A percentile compares a stretch with the other conserved stretches of the same genome.
Conservation (phyloP, 2,888 invertebrate species). For the Neoascia interrupta region DNA sequence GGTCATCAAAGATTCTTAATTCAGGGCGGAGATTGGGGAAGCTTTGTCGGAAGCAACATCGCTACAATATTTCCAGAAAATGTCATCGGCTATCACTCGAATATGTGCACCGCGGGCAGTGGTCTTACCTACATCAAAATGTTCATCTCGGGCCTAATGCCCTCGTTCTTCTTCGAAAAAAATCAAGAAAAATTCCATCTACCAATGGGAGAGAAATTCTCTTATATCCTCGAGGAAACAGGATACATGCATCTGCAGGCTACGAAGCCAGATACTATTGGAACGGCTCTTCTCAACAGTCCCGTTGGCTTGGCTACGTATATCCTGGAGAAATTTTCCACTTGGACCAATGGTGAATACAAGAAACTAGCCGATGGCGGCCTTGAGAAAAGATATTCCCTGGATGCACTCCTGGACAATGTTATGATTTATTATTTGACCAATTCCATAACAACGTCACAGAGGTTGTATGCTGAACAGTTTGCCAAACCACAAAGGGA, state of each 20-base stretch:
- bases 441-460: conserved; percentile 85
- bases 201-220: conserved; percentile 76
- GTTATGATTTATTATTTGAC: conserved; percentile 90
- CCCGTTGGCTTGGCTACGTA: conserved; percentile 94
- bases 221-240: conserved; percentile 78
- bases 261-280: conserved; percentile 93
- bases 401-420: conserved; percentile 84
- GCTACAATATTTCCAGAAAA: conserved; percentile 84
- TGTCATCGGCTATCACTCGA: conserved; percentile 83
- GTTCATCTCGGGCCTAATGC: conserved; percentile 81
- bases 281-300: conserved; percentile 78
- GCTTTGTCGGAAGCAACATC: conserved; percentile 83
- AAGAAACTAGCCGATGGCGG: conserved; percentile 83
- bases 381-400: conserved; percentile 81
- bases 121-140: conserved; percentile 76
- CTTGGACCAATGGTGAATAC: conserved; percentile 83
- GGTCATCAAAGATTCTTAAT: conserved; percentile 84
- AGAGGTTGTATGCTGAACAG: conserved; percentile 85
- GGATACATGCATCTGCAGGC: conserved; percentile 89
- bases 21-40: conserved; percentile 93
- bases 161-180: conserved; percentile 81
- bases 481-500: conserved; percentile 73
- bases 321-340: conserved; percentile 92
- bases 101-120: conserved; percentile 81
- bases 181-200: conserved; percentile 80